phyloP scores from a whole-genome alignment of 2,113 vertebrate species.

The Platycercus adscitus region DNA sequence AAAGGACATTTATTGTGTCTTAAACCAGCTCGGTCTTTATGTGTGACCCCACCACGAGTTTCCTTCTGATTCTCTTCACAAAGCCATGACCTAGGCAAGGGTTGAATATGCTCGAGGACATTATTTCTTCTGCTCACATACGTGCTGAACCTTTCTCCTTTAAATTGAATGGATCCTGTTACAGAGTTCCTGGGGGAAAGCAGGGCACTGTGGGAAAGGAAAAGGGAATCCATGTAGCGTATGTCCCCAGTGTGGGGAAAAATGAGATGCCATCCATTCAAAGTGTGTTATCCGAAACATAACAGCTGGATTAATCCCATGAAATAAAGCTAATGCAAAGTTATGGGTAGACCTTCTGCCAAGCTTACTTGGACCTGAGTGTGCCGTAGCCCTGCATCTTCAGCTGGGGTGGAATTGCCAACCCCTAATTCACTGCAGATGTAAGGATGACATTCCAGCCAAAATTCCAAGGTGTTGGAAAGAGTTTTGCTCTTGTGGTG shows the following conservation, averaged over 20 bases:
- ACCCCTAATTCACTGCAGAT: rapidly evolving
- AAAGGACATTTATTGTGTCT: neutral
- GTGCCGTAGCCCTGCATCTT: neutral
- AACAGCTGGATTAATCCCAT: constrained; percentile 35
- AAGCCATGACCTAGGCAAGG: neutral
- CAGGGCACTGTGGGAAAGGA: constrained; percentile 21
- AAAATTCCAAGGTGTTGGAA: rapidly evolving
- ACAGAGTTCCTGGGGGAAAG: neutral
- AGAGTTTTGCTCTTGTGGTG: neutral
- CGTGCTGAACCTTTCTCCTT: neutral
- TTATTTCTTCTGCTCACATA: neutral
- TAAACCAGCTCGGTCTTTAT: neutral
- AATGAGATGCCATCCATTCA: neutral
- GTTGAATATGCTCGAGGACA: constrained; percentile 9
- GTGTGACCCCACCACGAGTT: neutral
- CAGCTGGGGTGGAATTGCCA: neutral
- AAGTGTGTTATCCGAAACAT: neutral
- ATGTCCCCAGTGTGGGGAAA: neutral
- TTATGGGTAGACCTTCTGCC: neutral
- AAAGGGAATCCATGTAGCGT: neutral
- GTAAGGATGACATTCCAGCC: rapidly evolving
- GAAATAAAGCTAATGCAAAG: neutral
- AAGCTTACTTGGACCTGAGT: neutral
- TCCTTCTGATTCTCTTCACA: neutral
- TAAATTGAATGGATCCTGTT: neutral